phyloP scores from a whole-genome alignment of 2,888 invertebrate species.

The Athetis lepigone region DNA sequence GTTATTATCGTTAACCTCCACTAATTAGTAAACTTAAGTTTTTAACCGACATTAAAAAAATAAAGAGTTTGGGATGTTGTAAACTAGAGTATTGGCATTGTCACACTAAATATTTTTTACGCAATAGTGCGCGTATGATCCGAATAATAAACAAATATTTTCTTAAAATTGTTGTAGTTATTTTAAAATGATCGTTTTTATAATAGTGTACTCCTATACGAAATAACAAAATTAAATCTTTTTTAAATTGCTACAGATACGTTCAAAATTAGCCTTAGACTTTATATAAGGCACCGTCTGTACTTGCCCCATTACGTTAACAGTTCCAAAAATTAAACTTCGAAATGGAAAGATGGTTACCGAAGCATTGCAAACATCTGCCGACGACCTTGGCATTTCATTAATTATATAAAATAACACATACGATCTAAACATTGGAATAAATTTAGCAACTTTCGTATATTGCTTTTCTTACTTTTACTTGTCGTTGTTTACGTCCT shows the following conservation, averaged over 20 bases:
- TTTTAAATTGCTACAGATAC: too few species aligned
- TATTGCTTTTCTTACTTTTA: slow-evolving; percentile 50
- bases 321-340: slow-evolving; percentile 22
- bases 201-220: too few species aligned
- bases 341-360: slow-evolving; percentile 28
- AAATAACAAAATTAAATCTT: too few species aligned
- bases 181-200: too few species aligned
- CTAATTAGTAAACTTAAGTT: not conserved
- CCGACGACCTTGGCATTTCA: slow-evolving; percentile 57
- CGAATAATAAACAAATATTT: too few species aligned
- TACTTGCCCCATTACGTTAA: slow-evolving; percentile 1
- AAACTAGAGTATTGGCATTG: not conserved
- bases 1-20: not conserved
- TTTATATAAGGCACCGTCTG: not conserved
- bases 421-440: slow-evolving; percentile 40
- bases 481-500: slow-evolving; percentile 29
- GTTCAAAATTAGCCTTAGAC: too few species aligned
- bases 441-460: slow-evolving; percentile 54
- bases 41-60: not conserved
- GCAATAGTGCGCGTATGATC: not conserved
- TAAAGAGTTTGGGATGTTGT: not conserved
- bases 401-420: slow-evolving; percentile 43
- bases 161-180: too few species aligned
- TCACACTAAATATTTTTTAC: not conserved
- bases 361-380: slow-evolving; percentile 34